phyloP scores from a whole-genome alignment of 2,888 invertebrate genomes.

The Drosophila prolongata region DNA sequence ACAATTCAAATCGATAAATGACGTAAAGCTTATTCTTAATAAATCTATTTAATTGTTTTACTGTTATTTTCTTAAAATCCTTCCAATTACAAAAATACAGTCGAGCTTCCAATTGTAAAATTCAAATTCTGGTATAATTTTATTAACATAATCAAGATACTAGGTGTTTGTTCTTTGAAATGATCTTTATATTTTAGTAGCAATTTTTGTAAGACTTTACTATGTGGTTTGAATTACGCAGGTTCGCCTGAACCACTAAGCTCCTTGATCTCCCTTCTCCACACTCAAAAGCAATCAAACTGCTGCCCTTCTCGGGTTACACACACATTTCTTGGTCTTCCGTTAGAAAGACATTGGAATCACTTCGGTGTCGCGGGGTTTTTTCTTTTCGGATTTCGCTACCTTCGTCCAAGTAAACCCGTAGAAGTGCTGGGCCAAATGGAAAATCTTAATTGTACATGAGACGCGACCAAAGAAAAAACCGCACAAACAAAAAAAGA shows the following conservation, averaged over 20 bases:
- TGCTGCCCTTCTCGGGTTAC: constrained; percentile 37
- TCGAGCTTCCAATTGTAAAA: too few relatives aligned
- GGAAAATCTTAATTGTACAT: constrained; percentile 65
- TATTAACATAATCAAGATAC: too few relatives aligned
- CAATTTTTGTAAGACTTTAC: too few relatives aligned
- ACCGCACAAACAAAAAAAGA: constrained; percentile 12
- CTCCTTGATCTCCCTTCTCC: constrained; percentile 22
- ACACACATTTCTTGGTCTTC: constrained; percentile 73
- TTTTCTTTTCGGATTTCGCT: constrained; percentile 30
- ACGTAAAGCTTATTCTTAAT: too few relatives aligned
- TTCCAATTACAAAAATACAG: too few relatives aligned
- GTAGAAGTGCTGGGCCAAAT: constrained; percentile 60
- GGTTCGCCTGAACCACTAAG: constrained; percentile 22
- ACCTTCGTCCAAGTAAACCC: constrained; percentile 54
- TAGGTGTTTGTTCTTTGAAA: too few relatives aligned
- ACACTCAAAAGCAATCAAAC: constrained; percentile 38
- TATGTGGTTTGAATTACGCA: not conserved
- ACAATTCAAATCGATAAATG: too few relatives aligned
- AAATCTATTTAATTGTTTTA: too few relatives aligned
- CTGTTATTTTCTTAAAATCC: too few relatives aligned
- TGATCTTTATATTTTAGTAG: too few relatives aligned
- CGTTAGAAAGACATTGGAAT: constrained; percentile 77
- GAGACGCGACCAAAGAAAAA: constrained; percentile 21
- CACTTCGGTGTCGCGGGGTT: constrained; percentile 19
- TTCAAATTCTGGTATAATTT: too few relatives aligned